These are phyloP conservation scores for Odobenus rosmarus DNA, from an alignment of 2,113 vertebrate genomes.

Conservation along the genomic window DNA sequence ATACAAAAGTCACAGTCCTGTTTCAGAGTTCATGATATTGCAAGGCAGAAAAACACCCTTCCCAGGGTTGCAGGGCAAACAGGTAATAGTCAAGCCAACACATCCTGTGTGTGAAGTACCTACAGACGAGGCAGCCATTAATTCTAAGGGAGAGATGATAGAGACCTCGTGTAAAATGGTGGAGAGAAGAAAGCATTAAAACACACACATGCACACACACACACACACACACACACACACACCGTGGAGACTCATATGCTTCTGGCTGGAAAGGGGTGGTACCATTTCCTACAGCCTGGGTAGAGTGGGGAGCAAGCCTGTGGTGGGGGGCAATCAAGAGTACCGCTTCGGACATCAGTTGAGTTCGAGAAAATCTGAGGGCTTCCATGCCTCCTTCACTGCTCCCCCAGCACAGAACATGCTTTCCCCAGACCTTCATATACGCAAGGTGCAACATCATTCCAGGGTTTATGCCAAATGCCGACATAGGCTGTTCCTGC, in stretches of 20 bases:
- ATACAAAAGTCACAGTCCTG: not conserved
- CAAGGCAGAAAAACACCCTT: not conserved
- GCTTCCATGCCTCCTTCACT: not conserved
- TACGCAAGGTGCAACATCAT: not conserved
- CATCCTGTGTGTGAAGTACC: not conserved
- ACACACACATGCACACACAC: accelerated
- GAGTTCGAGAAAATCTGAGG: not conserved
- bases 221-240: not conserved
- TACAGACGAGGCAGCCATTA: not conserved
- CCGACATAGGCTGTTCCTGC: not conserved
- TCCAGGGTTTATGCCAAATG: not conserved
- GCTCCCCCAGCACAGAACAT: not conserved
- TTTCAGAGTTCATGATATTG: not conserved
- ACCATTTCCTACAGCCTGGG: not conserved
- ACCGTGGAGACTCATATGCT: not conserved
- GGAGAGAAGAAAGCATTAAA: not conserved
- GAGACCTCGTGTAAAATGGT: not conserved
- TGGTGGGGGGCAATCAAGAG: not conserved
- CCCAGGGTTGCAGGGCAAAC: not conserved
- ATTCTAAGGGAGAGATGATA: not conserved
- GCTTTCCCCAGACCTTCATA: not conserved
- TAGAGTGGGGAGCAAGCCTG: not conserved
- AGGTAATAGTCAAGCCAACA: not conserved
- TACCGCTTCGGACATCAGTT: not conserved
- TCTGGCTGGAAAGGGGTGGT: not conserved